Evolutionary conservation across 2,797 vertebrate genomes (phyloP).

Genomic region (Peromyscus melanophrys): DNA sequence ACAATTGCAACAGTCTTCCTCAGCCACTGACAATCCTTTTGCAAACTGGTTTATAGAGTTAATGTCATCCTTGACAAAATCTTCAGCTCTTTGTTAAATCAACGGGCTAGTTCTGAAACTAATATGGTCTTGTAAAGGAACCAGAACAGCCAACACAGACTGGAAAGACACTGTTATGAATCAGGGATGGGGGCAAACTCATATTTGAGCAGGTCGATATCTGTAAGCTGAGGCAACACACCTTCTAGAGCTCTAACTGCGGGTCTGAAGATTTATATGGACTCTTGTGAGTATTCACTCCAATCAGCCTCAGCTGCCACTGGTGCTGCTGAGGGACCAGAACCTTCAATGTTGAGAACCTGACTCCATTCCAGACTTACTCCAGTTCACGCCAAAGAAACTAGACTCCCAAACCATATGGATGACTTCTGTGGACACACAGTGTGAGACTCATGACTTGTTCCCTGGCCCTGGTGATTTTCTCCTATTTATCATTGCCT

Average conservation of each 20-base stretch:
- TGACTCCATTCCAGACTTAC: background rate
- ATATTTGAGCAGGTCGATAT: background rate
- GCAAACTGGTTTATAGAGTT: background rate
- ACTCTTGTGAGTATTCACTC: background rate
- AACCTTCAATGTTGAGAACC: background rate
- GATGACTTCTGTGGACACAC: background rate
- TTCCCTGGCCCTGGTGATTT: background rate
- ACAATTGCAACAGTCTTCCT: background rate
- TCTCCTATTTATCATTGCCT: background rate
- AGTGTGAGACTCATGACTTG: background rate
- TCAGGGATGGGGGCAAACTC: background rate
- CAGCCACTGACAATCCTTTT: constrained; percentile 2
- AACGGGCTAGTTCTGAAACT: constrained; percentile 18
- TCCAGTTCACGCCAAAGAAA: background rate
- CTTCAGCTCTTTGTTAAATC: background rate
- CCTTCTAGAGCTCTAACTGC: background rate
- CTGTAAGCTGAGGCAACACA: background rate
- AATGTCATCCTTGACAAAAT: background rate
- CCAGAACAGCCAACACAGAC: background rate
- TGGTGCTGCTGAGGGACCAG: background rate
- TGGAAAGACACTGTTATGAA: background rate
- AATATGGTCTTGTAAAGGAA: background rate
- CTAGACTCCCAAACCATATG: background rate
- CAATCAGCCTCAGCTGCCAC: too few relatives aligned
- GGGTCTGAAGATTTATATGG: background rate